Percentiles rank a stretch among this genome's conserved stretches.
phyloP scores from a whole-genome alignment of 2,797 vertebrate genomes.

The Orestias chungarensis region DNA sequence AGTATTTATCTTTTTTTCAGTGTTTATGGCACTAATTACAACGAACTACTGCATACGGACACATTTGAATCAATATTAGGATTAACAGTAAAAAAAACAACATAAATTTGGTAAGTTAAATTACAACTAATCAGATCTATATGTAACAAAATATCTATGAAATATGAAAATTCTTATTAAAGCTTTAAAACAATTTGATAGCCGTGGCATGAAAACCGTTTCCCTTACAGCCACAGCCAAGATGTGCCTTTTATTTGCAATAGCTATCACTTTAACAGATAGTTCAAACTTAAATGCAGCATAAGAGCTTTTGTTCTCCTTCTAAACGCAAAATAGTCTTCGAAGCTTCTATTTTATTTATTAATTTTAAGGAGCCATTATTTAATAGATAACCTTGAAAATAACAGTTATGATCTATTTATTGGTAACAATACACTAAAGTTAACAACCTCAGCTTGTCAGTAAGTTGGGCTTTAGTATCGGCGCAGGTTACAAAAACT shows the following conservation, averaged over 20 bases:
- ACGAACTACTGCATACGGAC: too few relatives aligned
- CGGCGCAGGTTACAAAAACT: neutral
- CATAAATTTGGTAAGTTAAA: neutral
- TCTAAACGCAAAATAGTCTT: neutral
- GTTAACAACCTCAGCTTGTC: neutral
- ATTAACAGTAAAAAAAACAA: neutral
- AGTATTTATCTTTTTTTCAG: neutral
- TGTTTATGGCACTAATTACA: too few relatives aligned
- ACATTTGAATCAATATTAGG: neutral
- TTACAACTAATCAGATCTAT: neutral
- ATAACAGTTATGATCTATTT: neutral
- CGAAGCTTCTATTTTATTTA: too few relatives aligned
- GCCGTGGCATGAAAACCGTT: too few relatives aligned
- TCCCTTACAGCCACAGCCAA: neutral
- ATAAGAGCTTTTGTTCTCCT: neutral
- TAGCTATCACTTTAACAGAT: neutral
- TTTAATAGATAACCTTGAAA: neutral
- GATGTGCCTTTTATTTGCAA: neutral
- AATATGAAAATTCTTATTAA: neutral
- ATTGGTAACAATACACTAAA: neutral
- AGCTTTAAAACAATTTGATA: neutral
- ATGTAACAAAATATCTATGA: neutral
- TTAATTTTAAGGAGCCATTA: neutral
- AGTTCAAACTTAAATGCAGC: neutral
- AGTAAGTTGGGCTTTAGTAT: neutral